These are phyloP conservation scores for Formica exsecta DNA, from an alignment of 1,140 invertebrate species.

Conservation along the genomic window DNA sequence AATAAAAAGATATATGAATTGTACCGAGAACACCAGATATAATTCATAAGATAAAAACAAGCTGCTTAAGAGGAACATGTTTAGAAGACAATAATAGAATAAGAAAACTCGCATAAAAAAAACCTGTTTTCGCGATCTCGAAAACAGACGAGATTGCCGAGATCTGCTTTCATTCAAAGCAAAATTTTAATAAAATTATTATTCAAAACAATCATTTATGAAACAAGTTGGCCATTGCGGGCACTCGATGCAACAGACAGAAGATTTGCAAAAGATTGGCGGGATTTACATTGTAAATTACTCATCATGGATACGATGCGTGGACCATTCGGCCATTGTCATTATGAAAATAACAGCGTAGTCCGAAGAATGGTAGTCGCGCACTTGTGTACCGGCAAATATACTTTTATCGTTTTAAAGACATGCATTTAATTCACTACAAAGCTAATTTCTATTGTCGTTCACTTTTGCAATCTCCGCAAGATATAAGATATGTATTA, in stretches of 20 bases:
- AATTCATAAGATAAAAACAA: too few species aligned
- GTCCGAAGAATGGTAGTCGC: slow-evolving; percentile 71
- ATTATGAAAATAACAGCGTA: slow-evolving; percentile 79
- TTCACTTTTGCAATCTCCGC: background rate
- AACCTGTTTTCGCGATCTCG: background rate
- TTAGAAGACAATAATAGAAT: too few species aligned
- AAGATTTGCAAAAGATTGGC: slow-evolving; percentile 72
- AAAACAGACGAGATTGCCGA: background rate
- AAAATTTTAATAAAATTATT: slow-evolving; percentile 49
- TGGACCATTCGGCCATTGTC: slow-evolving; percentile 76
- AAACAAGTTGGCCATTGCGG: slow-evolving; percentile 19
- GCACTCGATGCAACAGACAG: slow-evolving; percentile 44
- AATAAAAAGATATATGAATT: too few species aligned
- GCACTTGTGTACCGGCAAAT: slow-evolving; percentile 6
- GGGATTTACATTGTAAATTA: slow-evolving; percentile 71
- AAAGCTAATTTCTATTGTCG: background rate
- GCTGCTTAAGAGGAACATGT: too few species aligned
- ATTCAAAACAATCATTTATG: slow-evolving; percentile 28
- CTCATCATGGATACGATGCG: slow-evolving; percentile 71
- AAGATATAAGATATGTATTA: background rate
- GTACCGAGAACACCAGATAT: too few species aligned
- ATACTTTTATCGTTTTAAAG: background rate
- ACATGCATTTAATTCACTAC: slow-evolving; percentile 14
- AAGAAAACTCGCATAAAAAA: background rate
- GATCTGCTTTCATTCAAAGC: background rate